A percentile compares a stretch with the other conserved stretches of the same genome.
Conservation (phyloP, 1,140 invertebrate species). For the Thalassaphorura encarpata region DNA sequence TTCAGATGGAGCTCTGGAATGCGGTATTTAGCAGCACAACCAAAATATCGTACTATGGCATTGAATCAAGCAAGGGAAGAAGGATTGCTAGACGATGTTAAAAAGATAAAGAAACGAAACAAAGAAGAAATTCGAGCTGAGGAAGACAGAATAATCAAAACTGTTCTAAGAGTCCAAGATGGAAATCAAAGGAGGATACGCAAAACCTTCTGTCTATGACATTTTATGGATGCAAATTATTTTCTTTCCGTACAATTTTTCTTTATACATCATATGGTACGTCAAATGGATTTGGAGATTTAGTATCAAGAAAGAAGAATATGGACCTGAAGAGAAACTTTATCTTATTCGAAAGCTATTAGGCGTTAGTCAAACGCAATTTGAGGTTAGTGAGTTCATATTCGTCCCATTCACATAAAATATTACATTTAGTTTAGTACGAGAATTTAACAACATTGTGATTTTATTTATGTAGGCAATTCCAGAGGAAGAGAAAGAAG, state of each 20-base stretch:
- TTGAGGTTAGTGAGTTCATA: constrained; percentile 39
- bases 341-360: constrained; percentile 71
- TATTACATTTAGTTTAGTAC: neutral
- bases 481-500: constrained; percentile 60
- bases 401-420: constrained; percentile 3
- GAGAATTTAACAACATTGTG: neutral
- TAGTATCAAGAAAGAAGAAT: constrained; percentile 59
- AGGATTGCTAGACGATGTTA: constrained; percentile 47
- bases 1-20: constrained; percentile 65
- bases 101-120: constrained; percentile 43
- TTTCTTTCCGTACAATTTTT: constrained; percentile 60
- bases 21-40: constrained; percentile 71
- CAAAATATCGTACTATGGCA: constrained; percentile 75
- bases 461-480: constrained; percentile 43
- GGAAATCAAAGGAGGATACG: constrained; percentile 79
- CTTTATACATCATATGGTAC: constrained; percentile 61
- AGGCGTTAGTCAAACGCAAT: constrained; percentile 50
- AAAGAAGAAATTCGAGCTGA: constrained; percentile 63
- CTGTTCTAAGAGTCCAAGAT: constrained; percentile 80
- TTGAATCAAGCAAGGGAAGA: constrained; percentile 68
- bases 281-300: constrained; percentile 69
- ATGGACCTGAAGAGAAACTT: constrained; percentile 68
- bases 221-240: constrained; percentile 73
- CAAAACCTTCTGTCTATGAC: constrained; percentile 62
- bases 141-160: constrained; percentile 65